A percentile compares a stretch with the other conserved stretches of the same genome.
These are phyloP conservation scores for Geothlypis trichas DNA, from an alignment of 2,113 vertebrate species.

Conservation along the genomic window DNA sequence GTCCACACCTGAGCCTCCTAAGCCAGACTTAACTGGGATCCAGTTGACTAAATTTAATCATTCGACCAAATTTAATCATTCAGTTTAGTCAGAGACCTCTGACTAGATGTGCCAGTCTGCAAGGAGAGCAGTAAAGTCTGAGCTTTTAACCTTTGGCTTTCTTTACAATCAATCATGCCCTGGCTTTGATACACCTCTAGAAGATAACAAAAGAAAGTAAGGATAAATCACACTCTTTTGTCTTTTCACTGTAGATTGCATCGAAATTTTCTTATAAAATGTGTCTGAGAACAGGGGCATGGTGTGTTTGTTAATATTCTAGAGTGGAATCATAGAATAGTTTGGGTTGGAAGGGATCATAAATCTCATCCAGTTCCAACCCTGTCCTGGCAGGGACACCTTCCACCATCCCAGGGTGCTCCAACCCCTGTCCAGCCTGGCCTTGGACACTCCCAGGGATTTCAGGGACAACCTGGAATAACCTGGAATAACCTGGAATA, in stretches of 20 bases:
- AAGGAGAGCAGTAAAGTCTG: neutral
- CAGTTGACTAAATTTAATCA: neutral
- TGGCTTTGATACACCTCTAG: neutral
- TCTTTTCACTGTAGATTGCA: neutral
- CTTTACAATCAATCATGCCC: neutral
- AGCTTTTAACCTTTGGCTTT: neutral
- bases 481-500: neutral
- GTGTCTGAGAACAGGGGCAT: neutral
- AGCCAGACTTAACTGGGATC: neutral
- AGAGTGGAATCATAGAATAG: rapidly evolving
- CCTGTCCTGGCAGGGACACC: neutral
- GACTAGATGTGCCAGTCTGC: neutral
- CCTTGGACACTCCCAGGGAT: neutral
- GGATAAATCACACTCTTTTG: neutral
- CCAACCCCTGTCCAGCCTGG: rapidly evolving
- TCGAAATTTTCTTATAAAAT: neutral
- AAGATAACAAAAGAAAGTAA: neutral
- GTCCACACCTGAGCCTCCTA: neutral
- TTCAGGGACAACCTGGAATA: neutral
- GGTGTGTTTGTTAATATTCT: neutral
- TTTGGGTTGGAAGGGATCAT: neutral
- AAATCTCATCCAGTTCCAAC: rapidly evolving
- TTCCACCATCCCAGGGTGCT: rapidly evolving
- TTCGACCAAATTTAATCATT: neutral
- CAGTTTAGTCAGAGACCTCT: neutral